Conservation (phyloP, 2,797 vertebrate species). For the Lithobates pipiens region DNA sequence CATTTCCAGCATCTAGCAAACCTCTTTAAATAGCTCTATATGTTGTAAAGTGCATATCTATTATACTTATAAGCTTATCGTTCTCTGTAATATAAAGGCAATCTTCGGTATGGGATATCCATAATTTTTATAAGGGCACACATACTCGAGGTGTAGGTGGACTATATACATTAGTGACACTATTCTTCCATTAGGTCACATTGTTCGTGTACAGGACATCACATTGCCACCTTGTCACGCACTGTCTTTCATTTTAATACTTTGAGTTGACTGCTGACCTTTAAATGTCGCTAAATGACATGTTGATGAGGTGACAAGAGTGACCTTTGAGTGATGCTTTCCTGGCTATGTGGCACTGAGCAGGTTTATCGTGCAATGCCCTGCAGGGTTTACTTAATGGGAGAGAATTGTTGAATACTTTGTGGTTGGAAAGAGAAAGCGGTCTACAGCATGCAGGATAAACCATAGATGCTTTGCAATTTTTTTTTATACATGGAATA, state of each 20-base stretch:
- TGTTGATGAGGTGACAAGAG: slow-evolving; percentile 45
- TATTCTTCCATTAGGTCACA: slow-evolving; percentile 1
- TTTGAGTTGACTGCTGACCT: slow-evolving; percentile 51
- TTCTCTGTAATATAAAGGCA: background rate
- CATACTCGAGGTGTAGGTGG: background rate
- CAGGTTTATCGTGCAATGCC: slow-evolving; percentile 30
- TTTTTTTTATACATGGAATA: background rate
- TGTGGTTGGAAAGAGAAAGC: background rate
- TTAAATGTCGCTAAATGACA: slow-evolving; percentile 60
- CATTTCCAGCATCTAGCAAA: no score
- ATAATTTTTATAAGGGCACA: background rate
- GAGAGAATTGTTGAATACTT: background rate
- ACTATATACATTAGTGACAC: background rate
- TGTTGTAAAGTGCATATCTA: no score
- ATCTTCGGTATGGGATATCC: background rate
- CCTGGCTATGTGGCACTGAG: slow-evolving; percentile 9
- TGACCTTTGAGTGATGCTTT: slow-evolving; percentile 52
- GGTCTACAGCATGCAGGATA: background rate
- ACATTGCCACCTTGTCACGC: slow-evolving; percentile 41
- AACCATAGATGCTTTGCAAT: background rate
- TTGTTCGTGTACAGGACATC: slow-evolving; percentile 22
- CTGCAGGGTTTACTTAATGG: slow-evolving; percentile 26
- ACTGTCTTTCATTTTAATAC: slow-evolving; percentile 48
- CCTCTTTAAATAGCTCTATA: no score
- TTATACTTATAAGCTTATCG: no score